These are phyloP conservation scores for Hypomecis punctinalis DNA, from an alignment of 2,888 invertebrate genomes.

Conservation along the genomic window DNA sequence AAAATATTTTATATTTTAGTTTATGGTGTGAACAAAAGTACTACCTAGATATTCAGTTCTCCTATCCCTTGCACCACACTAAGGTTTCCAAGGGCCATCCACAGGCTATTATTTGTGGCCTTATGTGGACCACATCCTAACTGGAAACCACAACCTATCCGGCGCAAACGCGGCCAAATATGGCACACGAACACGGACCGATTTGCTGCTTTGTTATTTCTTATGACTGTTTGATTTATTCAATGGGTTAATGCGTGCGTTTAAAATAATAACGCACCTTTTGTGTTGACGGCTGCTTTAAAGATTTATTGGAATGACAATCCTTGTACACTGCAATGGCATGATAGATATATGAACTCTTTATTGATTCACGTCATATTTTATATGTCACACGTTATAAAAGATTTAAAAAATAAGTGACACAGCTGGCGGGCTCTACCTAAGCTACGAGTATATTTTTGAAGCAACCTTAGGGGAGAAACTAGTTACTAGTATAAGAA, in stretches of 20 bases:
- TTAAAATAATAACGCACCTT: background rate
- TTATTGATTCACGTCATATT: too few relatives aligned
- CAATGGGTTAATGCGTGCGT: background rate
- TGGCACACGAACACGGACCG: constrained; percentile 45
- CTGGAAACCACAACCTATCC: constrained; percentile 41
- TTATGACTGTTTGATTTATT: constrained; percentile 24
- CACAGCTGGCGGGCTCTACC: too few relatives aligned
- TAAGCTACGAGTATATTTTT: too few relatives aligned
- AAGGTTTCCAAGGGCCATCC: constrained; percentile 42
- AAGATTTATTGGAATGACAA: background rate
- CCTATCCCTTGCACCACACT: constrained; percentile 24
- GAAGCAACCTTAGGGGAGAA: too few relatives aligned
- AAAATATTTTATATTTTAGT: too few relatives aligned
- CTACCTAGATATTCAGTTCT: constrained; percentile 20
- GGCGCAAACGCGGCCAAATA: constrained; percentile 49
- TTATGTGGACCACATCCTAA: constrained; percentile 59
- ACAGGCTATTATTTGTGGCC: constrained; percentile 58
- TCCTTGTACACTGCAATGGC: background rate
- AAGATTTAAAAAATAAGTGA: too few relatives aligned
- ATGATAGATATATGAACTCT: too few relatives aligned
- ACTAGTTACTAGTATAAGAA: too few relatives aligned
- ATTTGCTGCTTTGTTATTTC: constrained; percentile 30
- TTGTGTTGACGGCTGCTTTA: constrained; percentile 1
- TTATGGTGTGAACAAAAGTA: too few relatives aligned
- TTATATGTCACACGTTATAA: too few relatives aligned